Evolutionary conservation across 2,113 vertebrate species (phyloP), one percentile per base, ranked within the genome.

Genomic region (Colaptes auratus): DNA sequence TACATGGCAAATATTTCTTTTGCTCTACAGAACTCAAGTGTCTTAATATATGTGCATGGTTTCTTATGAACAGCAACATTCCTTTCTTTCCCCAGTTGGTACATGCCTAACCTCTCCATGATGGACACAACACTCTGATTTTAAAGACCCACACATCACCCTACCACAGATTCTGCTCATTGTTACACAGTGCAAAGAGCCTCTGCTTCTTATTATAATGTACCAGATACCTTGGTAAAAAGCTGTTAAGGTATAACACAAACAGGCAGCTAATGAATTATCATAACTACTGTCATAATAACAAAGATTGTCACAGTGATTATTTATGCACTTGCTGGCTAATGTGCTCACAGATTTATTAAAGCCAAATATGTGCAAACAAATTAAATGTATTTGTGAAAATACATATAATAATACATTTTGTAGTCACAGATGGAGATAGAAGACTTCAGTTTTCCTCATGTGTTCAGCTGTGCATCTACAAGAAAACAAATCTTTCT

Each of bases 271-370:
- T 88, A 95, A 94, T 94, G 80, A 95, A 90, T 94, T 95, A 95
- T 66, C 81, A 82, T 96, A 95, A 94, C 90, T 92, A 90, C 94
- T 90, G 81, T 87, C 83, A 93, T 90, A 94, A 96, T 88, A 93
- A 94, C 88, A 89, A 95, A 92, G 90, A 92, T 78, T 76, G 88
- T 92, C 76, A 71, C 74, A 0, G 28, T 89, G 86, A 95, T 96
- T 93, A 93, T 88, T 93, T 93, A 92, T 77, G 80, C 2, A 58
- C 72, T 96, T 67, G 56, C 66, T 76, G 71, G 89, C 36, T 96
- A 92, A 95, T 89, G 71, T 82, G 63, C 81, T 85, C 79, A 90
- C 73, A 28, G 71, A 94, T 90, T 93, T 96, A 92, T 89, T 94
- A 87, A 66, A 74, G 86, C 42, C 78, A 42, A 79, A 21, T 82